phyloP scores from a whole-genome alignment of 2,888 invertebrate species.

The Didymodactylos carnosus region DNA sequence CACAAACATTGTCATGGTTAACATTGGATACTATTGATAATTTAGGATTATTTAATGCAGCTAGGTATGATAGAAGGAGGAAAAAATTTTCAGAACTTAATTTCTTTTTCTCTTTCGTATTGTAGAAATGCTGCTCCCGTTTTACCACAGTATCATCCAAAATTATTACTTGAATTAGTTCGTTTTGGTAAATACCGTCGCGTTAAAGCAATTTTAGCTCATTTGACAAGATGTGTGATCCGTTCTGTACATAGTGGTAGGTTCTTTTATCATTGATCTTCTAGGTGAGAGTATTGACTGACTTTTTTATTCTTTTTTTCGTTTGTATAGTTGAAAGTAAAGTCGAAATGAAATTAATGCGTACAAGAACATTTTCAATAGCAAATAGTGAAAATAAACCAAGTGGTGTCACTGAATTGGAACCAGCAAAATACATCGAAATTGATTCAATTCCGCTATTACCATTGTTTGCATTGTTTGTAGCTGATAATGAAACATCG shows the following conservation, averaged over 20 bases:
- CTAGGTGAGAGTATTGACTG: too few relatives aligned
- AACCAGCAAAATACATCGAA: constrained; percentile 76
- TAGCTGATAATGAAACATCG: constrained; percentile 53
- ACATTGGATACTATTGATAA: constrained; percentile 3
- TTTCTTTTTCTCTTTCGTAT: too few relatives aligned
- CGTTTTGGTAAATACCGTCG: constrained; percentile 87
- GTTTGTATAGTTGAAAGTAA: constrained; percentile 2
- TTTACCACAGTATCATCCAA: constrained; percentile 72
- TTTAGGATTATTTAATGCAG: constrained; percentile 5
- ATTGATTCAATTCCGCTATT: constrained; percentile 91
- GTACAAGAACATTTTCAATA: constrained; percentile 6
- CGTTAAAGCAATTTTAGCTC: constrained; percentile 90
- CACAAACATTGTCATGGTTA: neutral
- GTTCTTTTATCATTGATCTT: too few relatives aligned
- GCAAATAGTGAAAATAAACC: neutral
- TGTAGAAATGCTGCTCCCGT: neutral
- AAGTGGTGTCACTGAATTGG: constrained; percentile 44
- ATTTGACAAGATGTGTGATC: constrained; percentile 56
- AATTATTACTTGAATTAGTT: constrained; percentile 86
- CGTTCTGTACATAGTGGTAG: constrained; percentile 1
- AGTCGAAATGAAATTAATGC: neutral
- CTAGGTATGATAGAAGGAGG: too few relatives aligned
- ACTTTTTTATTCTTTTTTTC: too few relatives aligned
- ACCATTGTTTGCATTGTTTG: constrained; percentile 79
- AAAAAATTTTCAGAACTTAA: too few relatives aligned